Evolutionary conservation across 2,113 vertebrate genomes (phyloP), one percentile per base, ranked within the genome.

Genomic region (Pollimyrus isidori): DNA sequence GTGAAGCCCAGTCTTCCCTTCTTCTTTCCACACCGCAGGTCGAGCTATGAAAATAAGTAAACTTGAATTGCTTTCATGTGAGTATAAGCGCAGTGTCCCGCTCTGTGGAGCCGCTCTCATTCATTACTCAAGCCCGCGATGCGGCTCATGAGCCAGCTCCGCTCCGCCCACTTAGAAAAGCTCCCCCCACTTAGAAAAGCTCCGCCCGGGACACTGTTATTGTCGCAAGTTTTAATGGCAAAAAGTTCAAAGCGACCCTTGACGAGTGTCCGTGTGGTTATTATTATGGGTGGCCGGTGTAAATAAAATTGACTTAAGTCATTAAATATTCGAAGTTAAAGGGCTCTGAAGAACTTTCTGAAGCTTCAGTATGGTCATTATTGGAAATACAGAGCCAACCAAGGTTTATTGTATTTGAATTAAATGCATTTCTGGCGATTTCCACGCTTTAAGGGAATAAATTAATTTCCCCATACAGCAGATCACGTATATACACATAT

Each of bases 91-190:
- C 86, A 46, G 35, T 23, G 65, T 65, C 30, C 93, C 92, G 76
- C 94, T 92, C 94, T 10, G 49, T 1, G 17, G 17, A 35, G n/a
- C 10, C 26, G 49, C 48, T 19, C 87, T 88, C 90, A 92, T 90
- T 94, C 93, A 86, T 87, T 92, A 91, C 89, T 88, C n/a, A 91
- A 49, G 90, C 73, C 91, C 53, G 92, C 89, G 58, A 88, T 73
- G 87, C 88, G 82, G 46, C 92, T 87, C 89, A 89, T 87, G 89
- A 90, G 92, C 93, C 92, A 94, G 91, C 92, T 90, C 93, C 23
- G 94, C 94, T 90, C 94, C 94, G 94, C 95, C 94, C 92, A 90
- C 3, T 80, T 89, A 9, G 46, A 45, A 13, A 65, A 83, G 49
- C 88, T 13, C 85, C 88, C 50, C 88, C 90, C 56, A 90, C 3